Percentiles rank a stretch among this genome's conserved stretches.
phyloP scores from a whole-genome alignment of 2,888 invertebrate species.

The Amblyteles armatorius region DNA sequence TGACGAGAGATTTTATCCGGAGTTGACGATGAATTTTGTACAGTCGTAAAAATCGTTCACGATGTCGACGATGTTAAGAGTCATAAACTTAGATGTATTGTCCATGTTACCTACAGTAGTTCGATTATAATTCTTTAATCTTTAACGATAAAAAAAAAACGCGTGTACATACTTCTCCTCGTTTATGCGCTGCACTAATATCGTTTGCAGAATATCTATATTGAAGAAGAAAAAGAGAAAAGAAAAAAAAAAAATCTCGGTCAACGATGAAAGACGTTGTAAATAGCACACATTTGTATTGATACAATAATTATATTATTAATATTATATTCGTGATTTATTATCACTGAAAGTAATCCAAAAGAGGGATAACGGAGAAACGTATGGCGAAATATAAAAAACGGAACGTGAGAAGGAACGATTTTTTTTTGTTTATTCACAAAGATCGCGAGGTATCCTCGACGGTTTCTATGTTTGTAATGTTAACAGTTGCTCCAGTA shows the following conservation, averaged over 20 bases:
- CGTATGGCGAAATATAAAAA: slow-evolving; percentile 56
- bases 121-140: slow-evolving; percentile 63
- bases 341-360: slow-evolving; percentile 59
- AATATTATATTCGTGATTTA: slow-evolving; percentile 58
- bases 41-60: slow-evolving; percentile 48
- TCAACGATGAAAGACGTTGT: slow-evolving; percentile 68
- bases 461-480: slow-evolving; percentile 6
- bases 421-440: background rate
- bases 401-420: background rate
- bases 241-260: slow-evolving; percentile 33
- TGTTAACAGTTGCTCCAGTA: slow-evolving; percentile 61
- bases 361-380: slow-evolving; percentile 27
- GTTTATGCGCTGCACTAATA: slow-evolving; percentile 68
- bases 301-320: slow-evolving; percentile 66
- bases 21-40: slow-evolving; percentile 53
- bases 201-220: slow-evolving; percentile 71
- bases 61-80: slow-evolving; percentile 41
- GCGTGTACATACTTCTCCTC: slow-evolving; percentile 74
- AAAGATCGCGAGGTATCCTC: background rate
- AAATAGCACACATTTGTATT: slow-evolving; percentile 71
- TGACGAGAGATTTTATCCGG: slow-evolving; percentile 14
- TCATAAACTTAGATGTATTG: slow-evolving; percentile 69
- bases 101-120: slow-evolving; percentile 67
- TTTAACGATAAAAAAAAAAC: slow-evolving; percentile 52
- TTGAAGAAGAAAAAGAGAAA: slow-evolving; percentile 32